Percentiles rank a stretch among this genome's conserved stretches.
Evolutionary conservation across 2,888 invertebrate genomes (phyloP).

Genomic region (Cosmia pyralina): DNA sequence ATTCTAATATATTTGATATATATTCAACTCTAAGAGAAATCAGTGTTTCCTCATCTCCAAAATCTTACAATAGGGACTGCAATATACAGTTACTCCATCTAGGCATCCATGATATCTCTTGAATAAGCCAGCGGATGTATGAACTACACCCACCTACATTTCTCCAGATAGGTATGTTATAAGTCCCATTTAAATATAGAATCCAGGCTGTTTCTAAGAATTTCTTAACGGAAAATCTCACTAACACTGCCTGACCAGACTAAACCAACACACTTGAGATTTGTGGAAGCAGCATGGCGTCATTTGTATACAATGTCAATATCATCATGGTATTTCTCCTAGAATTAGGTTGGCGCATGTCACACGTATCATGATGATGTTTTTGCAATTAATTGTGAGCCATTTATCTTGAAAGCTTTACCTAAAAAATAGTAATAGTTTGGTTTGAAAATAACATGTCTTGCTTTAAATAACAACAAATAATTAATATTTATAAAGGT

Average conservation of each 20-base stretch:
- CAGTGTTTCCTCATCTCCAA: no score
- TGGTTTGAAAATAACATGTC: neutral
- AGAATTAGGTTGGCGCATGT: neutral
- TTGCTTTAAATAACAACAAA: no score
- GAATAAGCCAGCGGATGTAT: no score
- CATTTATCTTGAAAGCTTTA: neutral
- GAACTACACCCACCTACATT: neutral
- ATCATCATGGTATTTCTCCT: neutral
- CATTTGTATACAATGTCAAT: neutral
- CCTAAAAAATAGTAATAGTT: neutral
- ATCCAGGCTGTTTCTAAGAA: neutral
- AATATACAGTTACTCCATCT: no score
- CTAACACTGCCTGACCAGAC: neutral
- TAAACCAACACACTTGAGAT: neutral
- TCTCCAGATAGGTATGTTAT: neutral
- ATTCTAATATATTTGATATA: no score
- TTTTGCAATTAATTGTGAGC: neutral
- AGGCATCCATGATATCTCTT: no score
- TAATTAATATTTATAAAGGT: no score
- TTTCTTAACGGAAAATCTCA: neutral
- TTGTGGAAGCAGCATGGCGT: slow-evolving; percentile 1
- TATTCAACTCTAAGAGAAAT: no score
- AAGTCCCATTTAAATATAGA: neutral
- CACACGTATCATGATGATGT: no score
- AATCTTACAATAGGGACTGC: no score